Percentiles rank a stretch among this genome's conserved stretches.
Conservation (phyloP, 35 echinoderm and acorn worm species). For the Strongylocentrotus purpuratus region DNA sequence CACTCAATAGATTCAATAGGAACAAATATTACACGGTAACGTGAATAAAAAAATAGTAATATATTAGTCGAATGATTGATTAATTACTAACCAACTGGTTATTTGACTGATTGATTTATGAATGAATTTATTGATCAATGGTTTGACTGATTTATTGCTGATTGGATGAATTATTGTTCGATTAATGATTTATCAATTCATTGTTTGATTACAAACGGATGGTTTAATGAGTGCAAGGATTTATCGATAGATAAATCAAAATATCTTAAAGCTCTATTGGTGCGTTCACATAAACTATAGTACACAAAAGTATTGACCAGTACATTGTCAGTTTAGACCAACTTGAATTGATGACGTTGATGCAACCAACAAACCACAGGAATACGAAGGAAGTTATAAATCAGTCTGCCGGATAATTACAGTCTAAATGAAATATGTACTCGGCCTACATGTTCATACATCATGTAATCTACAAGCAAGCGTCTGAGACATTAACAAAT, state of each 20-base stretch:
- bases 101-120: background rate
- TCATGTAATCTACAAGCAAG: background rate
- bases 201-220: no score
- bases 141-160: no score
- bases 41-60: background rate
- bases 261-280: background rate
- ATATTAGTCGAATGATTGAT: background rate
- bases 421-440: background rate
- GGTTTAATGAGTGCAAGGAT: no score
- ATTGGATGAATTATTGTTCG: no score
- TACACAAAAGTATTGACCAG: background rate
- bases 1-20: background rate
- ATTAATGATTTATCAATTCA: no score
- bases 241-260: no score
- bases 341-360: background rate
- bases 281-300: background rate
- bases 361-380: background rate
- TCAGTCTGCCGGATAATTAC: background rate
- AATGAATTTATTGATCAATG: no score
- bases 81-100: background rate
- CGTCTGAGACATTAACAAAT: background rate
- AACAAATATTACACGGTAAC: background rate
- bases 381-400: background rate
- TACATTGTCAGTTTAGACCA: background rate
- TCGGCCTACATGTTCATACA: background rate